Conservation (phyloP, 1,140 invertebrate genomes). For the Propsilocerus akamusi region DNA sequence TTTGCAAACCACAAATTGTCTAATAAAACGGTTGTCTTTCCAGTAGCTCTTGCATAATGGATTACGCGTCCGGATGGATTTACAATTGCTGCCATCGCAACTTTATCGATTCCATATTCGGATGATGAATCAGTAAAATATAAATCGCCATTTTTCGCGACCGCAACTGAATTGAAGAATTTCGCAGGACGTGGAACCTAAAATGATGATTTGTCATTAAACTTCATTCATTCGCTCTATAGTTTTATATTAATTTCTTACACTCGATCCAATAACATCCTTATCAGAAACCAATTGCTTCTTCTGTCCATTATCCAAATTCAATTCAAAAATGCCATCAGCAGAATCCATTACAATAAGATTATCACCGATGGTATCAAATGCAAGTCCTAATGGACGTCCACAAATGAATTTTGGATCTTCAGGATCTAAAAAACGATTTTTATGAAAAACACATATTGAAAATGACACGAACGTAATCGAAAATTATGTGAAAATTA, state of each 20-base stretch:
- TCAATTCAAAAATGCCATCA: slow-evolving; percentile 59
- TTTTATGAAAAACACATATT: slow-evolving; percentile 19
- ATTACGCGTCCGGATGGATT: slow-evolving; percentile 37
- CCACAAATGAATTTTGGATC: no score
- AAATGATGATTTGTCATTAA: not conserved
- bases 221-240: not conserved
- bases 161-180: slow-evolving; percentile 38
- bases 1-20: slow-evolving; percentile 60
- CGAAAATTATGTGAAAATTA: slow-evolving; percentile 14
- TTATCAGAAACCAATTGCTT: slow-evolving; percentile 29
- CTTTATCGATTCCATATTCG: slow-evolving; percentile 42
- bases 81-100: slow-evolving; percentile 32
- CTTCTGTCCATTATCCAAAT: slow-evolving; percentile 45
- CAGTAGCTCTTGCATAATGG: not conserved
- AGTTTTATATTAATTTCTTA: slow-evolving; percentile 9
- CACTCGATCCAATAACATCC: slow-evolving; percentile 24
- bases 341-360: slow-evolving; percentile 63
- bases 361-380: slow-evolving; percentile 40
- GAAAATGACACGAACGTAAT: no score
- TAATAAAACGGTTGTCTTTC: slow-evolving; percentile 34
- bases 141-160: slow-evolving; percentile 51
- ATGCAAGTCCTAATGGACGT: slow-evolving; percentile 55
- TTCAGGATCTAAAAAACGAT: not conserved
- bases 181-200: slow-evolving; percentile 18
- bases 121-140: slow-evolving; percentile 59